These are phyloP conservation scores for Thymelicus sylvestris DNA, from an alignment of 2,888 invertebrate genomes.

Conservation along the genomic window DNA sequence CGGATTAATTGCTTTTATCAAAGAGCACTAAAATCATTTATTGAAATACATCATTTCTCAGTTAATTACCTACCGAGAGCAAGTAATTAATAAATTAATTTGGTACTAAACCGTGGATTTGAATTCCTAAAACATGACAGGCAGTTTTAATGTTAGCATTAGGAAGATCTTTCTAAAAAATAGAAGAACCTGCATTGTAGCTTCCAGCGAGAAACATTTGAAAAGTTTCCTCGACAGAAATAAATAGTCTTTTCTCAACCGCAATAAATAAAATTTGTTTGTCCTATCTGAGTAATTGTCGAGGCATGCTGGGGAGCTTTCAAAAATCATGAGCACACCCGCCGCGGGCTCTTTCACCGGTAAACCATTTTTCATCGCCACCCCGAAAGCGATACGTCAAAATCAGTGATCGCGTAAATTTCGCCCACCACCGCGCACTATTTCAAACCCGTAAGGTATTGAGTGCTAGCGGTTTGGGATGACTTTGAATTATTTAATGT, in stretches of 20 bases:
- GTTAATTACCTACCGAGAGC: too few relatives aligned
- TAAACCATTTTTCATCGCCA: slow-evolving; percentile 68
- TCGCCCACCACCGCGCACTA: slow-evolving; percentile 59
- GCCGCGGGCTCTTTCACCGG: slow-evolving; percentile 46
- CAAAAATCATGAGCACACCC: slow-evolving; percentile 56
- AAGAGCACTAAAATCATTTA: too few relatives aligned
- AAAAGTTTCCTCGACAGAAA: slow-evolving; percentile 23
- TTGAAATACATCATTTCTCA: too few relatives aligned
- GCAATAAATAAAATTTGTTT: slow-evolving; percentile 38
- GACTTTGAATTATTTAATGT: slow-evolving; percentile 5
- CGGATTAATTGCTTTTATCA: too few relatives aligned
- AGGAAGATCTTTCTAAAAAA: slow-evolving; percentile 3
- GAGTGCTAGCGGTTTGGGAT: slow-evolving; percentile 37
- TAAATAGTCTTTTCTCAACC: slow-evolving; percentile 29
- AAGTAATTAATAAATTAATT: too few relatives aligned
- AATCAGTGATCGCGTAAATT: slow-evolving; percentile 78
- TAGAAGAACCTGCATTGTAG: neutral
- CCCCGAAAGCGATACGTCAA: slow-evolving; percentile 74
- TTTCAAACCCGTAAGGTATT: slow-evolving; percentile 41
- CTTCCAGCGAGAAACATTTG: slow-evolving; percentile 21
- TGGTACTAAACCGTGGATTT: too few relatives aligned
- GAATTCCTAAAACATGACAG: too few relatives aligned
- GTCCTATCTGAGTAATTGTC: slow-evolving; percentile 33
- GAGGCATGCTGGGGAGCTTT: slow-evolving; percentile 44
- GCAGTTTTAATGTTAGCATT: too few relatives aligned